Conservation (phyloP, 2,888 invertebrate genomes). For the Acanthococcus lagerstroemiae region DNA sequence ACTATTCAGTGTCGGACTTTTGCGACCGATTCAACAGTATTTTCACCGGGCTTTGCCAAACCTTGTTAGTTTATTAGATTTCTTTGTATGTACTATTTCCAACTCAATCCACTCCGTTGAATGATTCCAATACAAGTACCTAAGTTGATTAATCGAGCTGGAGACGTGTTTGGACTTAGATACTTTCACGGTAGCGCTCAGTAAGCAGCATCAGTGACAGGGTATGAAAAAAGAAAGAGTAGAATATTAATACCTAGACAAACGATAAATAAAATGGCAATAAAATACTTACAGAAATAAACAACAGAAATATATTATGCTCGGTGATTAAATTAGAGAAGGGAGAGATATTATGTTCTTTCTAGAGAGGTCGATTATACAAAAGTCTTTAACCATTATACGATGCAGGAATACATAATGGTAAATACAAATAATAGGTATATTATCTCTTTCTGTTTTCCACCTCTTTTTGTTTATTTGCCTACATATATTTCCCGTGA, state of each 20-base stretch:
- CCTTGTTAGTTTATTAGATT: no score
- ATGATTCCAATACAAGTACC: no score
- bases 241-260: constrained; percentile 16
- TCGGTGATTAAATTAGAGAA: constrained; percentile 23
- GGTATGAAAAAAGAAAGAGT: neutral
- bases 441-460: constrained; percentile 29
- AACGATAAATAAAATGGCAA: constrained; percentile 24
- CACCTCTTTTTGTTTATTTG: constrained; percentile 19
- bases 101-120: no score
- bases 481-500: constrained; percentile 14
- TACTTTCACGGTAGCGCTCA: no score
- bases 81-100: no score
- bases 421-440: constrained; percentile 30
- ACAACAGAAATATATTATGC: constrained; percentile 20
- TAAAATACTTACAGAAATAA: constrained; percentile 16
- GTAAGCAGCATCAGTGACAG: neutral
- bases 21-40: no score
- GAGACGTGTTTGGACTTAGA: no score
- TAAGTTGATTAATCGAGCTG: no score
- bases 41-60: no score
- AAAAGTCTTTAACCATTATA: constrained; percentile 2
- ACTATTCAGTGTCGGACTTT: no score
- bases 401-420: constrained; percentile 25
- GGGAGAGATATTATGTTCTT: constrained; percentile 21
- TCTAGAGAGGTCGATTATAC: constrained; percentile 20